Evolutionary conservation across 2,888 invertebrate species (phyloP).

Genomic region (Nowickia ferox): DNA sequence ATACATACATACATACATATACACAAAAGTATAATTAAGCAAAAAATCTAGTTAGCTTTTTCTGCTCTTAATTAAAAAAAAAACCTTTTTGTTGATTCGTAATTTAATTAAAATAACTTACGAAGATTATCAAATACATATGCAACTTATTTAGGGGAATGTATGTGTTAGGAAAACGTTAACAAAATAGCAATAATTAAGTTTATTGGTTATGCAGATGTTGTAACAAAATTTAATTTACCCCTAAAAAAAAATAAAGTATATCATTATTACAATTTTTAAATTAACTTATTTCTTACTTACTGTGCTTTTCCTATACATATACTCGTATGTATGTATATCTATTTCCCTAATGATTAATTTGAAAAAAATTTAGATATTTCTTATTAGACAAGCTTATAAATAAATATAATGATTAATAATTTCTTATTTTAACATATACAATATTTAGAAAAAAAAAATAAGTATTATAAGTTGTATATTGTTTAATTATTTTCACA

Average conservation of each 20-base stretch:
- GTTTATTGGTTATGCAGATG: no score
- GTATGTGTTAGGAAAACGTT: background rate
- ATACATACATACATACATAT: conserved; percentile 57
- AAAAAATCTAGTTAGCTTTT: conserved; percentile 61
- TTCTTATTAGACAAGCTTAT: conserved; percentile 45
- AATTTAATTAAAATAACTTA: conserved; percentile 35
- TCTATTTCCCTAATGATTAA: background rate
- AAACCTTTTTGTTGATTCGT: background rate
- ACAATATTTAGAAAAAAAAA: conserved; percentile 29
- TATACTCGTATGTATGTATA: no score
- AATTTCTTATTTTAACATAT: conserved; percentile 44
- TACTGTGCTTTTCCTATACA: background rate
- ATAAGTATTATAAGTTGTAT: conserved; percentile 49
- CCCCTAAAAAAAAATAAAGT: background rate
- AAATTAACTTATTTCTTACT: background rate
- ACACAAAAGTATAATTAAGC: conserved; percentile 43
- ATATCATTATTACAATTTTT: background rate
- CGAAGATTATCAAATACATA: conserved; percentile 19
- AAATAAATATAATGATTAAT: conserved; percentile 3
- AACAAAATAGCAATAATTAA: background rate
- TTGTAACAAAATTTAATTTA: no score
- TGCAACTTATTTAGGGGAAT: background rate
- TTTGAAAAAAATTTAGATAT: conserved; percentile 38
- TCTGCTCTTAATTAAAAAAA: conserved; percentile 30
- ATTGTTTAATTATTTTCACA: conserved; percentile 44